These are phyloP conservation scores for Lobophora halterata DNA, from an alignment of 2,888 invertebrate genomes.

Conservation along the genomic window DNA sequence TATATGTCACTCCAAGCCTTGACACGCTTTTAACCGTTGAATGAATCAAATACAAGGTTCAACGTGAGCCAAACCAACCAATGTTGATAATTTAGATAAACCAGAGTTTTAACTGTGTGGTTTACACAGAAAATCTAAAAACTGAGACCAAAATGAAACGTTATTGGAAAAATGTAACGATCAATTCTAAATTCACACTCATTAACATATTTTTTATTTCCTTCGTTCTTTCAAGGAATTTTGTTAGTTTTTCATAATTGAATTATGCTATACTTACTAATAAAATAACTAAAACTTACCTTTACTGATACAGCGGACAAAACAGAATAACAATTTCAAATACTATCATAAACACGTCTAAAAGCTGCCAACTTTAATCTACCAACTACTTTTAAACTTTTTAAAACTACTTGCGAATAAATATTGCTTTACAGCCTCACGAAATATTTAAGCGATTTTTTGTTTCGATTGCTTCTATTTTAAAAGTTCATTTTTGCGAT, in stretches of 20 bases:
- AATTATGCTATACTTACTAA: too few relatives aligned
- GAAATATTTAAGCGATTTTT: slow-evolving; percentile 19
- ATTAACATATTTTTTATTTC: too few relatives aligned
- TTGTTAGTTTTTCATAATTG: too few relatives aligned
- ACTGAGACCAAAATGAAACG: too few relatives aligned
- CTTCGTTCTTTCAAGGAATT: too few relatives aligned
- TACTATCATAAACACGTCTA: slow-evolving; percentile 31
- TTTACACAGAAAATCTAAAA: too few relatives aligned
- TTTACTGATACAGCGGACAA: slow-evolving; percentile 37
- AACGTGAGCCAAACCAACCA: slow-evolving; percentile 3
- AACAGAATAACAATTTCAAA: slow-evolving; percentile 39
- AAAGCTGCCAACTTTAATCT: slow-evolving; percentile 36
- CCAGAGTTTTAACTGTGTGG: too few relatives aligned
- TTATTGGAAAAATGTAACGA: too few relatives aligned
- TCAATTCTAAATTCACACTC: too few relatives aligned
- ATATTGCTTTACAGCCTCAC: slow-evolving; percentile 46
- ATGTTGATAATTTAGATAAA: too few relatives aligned
- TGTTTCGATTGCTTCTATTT: slow-evolving; percentile 22
- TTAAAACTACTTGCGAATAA: slow-evolving; percentile 31
- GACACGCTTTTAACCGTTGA: slow-evolving; percentile 33
- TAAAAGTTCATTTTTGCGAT: slow-evolving; percentile 38
- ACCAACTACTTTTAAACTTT: slow-evolving; percentile 43
- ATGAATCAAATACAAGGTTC: slow-evolving; percentile 29
- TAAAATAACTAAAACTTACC: slow-evolving; percentile 42
- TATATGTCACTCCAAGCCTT: slow-evolving; percentile 28